Conservation (phyloP, 2,113 vertebrate species). For the Poeciliopsis retropinna region DNA sequence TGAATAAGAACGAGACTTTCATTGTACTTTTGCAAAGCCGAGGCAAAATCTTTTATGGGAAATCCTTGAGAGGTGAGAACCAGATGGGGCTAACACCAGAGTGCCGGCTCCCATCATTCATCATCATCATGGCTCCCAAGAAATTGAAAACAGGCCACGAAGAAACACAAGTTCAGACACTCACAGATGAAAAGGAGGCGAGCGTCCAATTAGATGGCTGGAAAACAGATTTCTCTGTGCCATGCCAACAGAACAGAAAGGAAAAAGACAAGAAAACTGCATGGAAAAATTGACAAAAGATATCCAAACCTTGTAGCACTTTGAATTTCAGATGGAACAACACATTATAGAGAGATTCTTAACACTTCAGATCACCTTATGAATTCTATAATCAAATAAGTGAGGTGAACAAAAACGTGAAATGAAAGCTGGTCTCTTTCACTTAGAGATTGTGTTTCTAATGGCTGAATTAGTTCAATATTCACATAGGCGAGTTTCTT, state of each 20-base stretch:
- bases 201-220: conserved; percentile 75
- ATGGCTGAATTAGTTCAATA: background rate
- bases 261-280: conserved; percentile 45
- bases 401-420: background rate
- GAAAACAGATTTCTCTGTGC: conserved; percentile 72
- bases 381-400: background rate
- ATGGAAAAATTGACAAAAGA: conserved; percentile 71
- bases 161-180: conserved; percentile 74
- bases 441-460: background rate
- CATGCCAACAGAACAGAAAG: conserved; percentile 56
- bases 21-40: conserved; percentile 42
- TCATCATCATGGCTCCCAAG: conserved; percentile 74
- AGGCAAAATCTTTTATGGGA: conserved; percentile 68
- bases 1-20: conserved; percentile 32
- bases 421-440: background rate
- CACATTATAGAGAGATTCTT: conserved; percentile 12
- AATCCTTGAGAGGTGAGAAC: conserved; percentile 78
- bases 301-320: conserved; percentile 48
- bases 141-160: conserved; percentile 79
- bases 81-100: conserved; percentile 77
- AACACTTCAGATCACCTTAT: conserved; percentile 7
- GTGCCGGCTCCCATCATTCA: conserved; percentile 74
- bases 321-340: conserved; percentile 1
- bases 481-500: background rate
- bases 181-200: conserved; percentile 75